Conservation (phyloP, 2,797 vertebrate species). For the Smutsia gigantea region DNA sequence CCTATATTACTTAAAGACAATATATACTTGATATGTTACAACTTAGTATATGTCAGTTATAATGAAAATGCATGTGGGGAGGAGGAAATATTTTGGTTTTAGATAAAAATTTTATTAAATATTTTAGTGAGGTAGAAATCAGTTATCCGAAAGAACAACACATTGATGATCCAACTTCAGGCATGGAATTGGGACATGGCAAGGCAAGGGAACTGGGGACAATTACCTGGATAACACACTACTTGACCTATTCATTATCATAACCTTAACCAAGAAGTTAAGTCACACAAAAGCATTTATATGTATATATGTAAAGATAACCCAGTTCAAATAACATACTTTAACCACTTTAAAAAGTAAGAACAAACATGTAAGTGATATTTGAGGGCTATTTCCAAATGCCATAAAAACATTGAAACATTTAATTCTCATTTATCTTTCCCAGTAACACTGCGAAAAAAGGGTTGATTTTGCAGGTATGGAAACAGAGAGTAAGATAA, state of each 20-base stretch:
- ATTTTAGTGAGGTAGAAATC: background rate
- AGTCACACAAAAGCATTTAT: background rate
- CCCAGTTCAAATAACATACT: background rate
- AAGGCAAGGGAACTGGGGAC: too few species aligned
- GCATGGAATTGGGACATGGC: background rate
- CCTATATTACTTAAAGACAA: background rate
- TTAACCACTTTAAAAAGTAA: too few species aligned
- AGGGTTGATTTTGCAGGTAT: background rate
- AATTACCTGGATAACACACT: background rate
- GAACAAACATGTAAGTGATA: background rate
- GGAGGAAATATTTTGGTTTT: background rate
- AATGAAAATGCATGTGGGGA: background rate
- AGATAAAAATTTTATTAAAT: background rate
- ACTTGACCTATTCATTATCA: background rate
- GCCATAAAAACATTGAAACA: background rate
- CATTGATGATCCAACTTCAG: background rate
- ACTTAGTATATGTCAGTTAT: background rate
- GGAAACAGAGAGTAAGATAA: background rate
- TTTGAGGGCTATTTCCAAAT: background rate
- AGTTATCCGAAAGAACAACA: background rate
- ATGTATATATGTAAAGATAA: too few species aligned
- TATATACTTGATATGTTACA: background rate
- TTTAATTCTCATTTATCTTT: background rate
- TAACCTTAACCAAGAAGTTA: background rate
- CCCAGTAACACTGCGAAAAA: background rate